Conservation (phyloP, 2,113 vertebrate genomes). For the Malurus elegans region DNA sequence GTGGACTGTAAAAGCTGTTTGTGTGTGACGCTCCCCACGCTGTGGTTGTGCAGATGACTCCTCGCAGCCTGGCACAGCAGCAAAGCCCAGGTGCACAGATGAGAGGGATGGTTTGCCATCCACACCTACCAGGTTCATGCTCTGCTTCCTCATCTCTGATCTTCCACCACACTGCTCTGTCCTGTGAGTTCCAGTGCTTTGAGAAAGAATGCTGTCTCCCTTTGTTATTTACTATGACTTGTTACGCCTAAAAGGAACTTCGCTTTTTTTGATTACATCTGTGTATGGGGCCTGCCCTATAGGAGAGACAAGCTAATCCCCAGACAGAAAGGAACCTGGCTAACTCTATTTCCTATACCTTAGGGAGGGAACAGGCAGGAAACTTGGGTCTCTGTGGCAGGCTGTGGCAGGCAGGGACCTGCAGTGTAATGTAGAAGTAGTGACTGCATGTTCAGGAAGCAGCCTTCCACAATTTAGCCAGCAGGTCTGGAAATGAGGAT, state of each 20-base stretch:
- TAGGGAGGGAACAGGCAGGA: background rate
- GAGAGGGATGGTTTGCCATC: background rate
- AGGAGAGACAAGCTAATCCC: background rate
- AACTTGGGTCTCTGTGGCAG: background rate
- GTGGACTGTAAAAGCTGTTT: background rate
- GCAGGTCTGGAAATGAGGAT: background rate
- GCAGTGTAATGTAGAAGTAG: background rate
- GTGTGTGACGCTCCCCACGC: background rate
- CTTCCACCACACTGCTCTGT: background rate
- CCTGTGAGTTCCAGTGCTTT: background rate
- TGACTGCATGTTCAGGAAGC: background rate
- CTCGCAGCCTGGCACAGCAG: background rate
- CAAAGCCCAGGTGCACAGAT: background rate
- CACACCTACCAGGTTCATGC: background rate
- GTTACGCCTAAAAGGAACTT: background rate
- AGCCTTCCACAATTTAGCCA: background rate
- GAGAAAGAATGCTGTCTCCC: background rate
- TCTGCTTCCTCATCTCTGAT: background rate
- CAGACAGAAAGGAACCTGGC: background rate
- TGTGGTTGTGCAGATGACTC: background rate
- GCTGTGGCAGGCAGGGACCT: constrained; percentile 18
- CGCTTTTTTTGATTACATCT: background rate
- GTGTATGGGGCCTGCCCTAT: background rate
- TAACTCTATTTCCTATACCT: background rate
- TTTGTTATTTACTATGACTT: background rate